phyloP scores from a whole-genome alignment of 2,888 invertebrate genomes.

The Rugalucina vietnamica region DNA sequence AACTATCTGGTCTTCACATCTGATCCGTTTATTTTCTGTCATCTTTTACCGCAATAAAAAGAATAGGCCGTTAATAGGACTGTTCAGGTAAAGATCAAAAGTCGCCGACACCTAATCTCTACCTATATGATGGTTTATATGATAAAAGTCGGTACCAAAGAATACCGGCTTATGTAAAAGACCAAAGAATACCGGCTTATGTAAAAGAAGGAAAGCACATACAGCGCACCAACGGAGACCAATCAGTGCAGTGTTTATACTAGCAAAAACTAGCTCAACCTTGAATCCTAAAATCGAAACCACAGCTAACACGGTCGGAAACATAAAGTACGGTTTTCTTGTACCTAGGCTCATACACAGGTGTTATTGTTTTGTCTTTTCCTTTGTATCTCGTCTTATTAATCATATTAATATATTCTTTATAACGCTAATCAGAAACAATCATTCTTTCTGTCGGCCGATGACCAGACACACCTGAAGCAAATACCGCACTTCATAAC shows the following conservation, averaged over 20 bases:
- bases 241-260: too few species aligned
- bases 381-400: neutral
- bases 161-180: too few species aligned
- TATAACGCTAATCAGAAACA: slow-evolving; percentile 1
- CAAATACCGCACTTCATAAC: too few species aligned
- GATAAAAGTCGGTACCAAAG: too few species aligned
- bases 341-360: too few species aligned
- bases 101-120: neutral
- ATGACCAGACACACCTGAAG: slow-evolving; percentile 5
- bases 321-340: too few species aligned
- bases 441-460: slow-evolving; percentile 3
- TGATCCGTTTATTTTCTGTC: neutral
- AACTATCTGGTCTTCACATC: neutral
- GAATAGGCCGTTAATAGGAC: neutral
- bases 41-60: neutral
- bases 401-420: slow-evolving; percentile 16
- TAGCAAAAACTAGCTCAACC: too few species aligned
- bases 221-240: too few species aligned
- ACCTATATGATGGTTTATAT: neutral
- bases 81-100: neutral
- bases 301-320: too few species aligned
- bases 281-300: too few species aligned
- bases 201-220: too few species aligned
- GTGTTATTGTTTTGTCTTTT: slow-evolving; percentile 12
- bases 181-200: too few species aligned